These are phyloP conservation scores for Corynorhinus townsendii DNA, from an alignment of 2,113 vertebrate genomes.

Conservation along the genomic window DNA sequence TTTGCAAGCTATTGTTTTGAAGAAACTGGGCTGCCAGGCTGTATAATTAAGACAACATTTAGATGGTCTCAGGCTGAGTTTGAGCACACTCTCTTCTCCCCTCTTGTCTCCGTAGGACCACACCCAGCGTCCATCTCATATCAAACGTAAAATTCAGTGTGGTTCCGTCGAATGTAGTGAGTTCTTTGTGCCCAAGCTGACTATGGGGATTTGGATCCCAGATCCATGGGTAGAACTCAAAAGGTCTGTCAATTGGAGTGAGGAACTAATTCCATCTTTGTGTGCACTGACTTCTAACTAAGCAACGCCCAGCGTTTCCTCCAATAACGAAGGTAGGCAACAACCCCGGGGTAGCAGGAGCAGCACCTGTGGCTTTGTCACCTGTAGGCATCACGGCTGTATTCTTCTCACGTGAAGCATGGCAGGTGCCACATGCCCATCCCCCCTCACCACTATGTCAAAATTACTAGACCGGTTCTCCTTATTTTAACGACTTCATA, in stretches of 20 bases:
- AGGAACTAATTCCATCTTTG: not conserved
- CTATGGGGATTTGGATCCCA: not conserved
- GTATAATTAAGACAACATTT: not conserved
- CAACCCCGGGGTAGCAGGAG: too few species aligned
- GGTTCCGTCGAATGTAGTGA: not conserved
- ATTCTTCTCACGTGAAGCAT: fast-evolving
- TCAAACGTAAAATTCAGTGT: not conserved
- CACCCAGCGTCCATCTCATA: not conserved
- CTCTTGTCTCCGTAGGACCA: not conserved
- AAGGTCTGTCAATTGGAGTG: not conserved
- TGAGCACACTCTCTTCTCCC: not conserved
- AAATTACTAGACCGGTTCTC: not conserved
- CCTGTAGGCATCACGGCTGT: not conserved
- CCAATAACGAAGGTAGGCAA: too few species aligned
- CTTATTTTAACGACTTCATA: too few species aligned
- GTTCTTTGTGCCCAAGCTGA: not conserved
- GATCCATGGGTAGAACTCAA: not conserved
- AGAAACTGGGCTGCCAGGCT: not conserved
- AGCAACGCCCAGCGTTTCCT: not conserved
- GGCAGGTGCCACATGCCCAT: fast-evolving
- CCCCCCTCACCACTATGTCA: not conserved
- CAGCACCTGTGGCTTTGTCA: not conserved
- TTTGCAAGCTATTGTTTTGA: not conserved
- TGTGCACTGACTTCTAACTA: not conserved
- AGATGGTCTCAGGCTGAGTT: not conserved